Conservation (phyloP, 2,888 invertebrate species). For the Labia minor region DNA sequence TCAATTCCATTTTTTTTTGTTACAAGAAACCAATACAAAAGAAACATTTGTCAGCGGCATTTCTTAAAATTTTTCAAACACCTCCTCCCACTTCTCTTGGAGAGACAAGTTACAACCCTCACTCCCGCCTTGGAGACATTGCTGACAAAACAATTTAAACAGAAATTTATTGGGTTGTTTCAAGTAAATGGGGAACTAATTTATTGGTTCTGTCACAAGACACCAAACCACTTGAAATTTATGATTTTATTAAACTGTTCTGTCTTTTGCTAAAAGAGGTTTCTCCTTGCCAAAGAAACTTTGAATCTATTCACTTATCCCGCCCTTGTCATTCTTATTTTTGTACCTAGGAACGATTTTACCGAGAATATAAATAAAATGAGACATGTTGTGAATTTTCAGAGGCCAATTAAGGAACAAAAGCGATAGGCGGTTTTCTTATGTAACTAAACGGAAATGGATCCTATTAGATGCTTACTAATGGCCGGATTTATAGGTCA, state of each 20-base stretch:
- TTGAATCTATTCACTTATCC: neutral
- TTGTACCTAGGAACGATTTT: neutral
- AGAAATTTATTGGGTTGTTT: neutral
- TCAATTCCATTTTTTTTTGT: no score
- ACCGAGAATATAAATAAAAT: neutral
- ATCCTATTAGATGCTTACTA: neutral
- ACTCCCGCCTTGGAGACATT: neutral
- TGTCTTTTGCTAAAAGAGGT: neutral
- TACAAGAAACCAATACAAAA: neutral
- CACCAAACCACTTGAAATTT: slow-evolving; percentile 3
- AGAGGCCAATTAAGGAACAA: neutral
- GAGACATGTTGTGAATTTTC: neutral
- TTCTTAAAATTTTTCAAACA: neutral
- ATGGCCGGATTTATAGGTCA: neutral
- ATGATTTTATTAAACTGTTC: slow-evolving; percentile 1
- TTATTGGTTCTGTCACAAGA: slow-evolving; percentile 2
- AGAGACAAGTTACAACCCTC: neutral
- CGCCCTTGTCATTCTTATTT: neutral
- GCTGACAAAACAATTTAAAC: slow-evolving; percentile 8
- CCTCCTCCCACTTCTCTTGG: neutral
- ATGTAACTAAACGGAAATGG: neutral
- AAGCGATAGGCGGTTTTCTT: neutral
- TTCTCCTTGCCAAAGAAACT: slow-evolving; percentile 2
- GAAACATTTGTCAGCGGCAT: neutral
- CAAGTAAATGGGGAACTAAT: neutral